Percentiles rank a stretch among this genome's conserved stretches.
Conservation (phyloP, 2,888 invertebrate species). For the Scaptomyza cyrtandrae region DNA sequence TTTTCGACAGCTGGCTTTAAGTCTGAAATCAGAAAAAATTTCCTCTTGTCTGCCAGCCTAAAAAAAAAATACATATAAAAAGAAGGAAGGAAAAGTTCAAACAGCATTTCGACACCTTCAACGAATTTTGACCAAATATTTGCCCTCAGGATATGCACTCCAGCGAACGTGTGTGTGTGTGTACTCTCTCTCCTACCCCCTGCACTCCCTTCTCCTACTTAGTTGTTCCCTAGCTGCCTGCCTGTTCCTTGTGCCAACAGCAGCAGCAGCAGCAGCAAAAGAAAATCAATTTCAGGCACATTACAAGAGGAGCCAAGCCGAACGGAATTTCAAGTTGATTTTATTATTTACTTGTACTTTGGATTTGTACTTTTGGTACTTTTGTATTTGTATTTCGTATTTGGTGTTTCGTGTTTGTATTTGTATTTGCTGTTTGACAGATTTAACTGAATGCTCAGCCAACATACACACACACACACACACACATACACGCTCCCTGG, state of each 20-base stretch:
- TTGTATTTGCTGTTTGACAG: slow-evolving; percentile 76
- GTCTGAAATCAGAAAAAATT: neutral
- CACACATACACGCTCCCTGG: neutral
- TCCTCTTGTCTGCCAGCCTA: neutral
- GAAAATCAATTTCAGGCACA: slow-evolving; percentile 76
- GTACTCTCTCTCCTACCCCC: neutral
- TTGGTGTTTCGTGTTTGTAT: slow-evolving; percentile 21
- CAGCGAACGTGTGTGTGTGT: slow-evolving; percentile 26
- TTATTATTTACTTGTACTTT: slow-evolving; percentile 74
- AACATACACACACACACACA: slow-evolving; percentile 21
- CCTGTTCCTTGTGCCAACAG: slow-evolving; percentile 2
- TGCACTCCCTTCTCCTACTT: neutral
- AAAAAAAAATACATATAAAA: neutral
- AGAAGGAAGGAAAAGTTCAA: slow-evolving; percentile 32
- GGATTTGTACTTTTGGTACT: slow-evolving; percentile 45
- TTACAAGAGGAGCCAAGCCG: slow-evolving; percentile 52
- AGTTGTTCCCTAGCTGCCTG: neutral
- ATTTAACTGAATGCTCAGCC: slow-evolving; percentile 68
- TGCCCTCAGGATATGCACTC: slow-evolving; percentile 48
- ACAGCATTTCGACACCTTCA: slow-evolving; percentile 54
- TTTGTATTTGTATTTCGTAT: slow-evolving; percentile 47
- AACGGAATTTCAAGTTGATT: slow-evolving; percentile 66
- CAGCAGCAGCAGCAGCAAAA: slow-evolving; percentile 15
- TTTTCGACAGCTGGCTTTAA: slow-evolving; percentile 7
- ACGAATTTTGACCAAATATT: slow-evolving; percentile 69